phyloP scores from a whole-genome alignment of 2,113 vertebrate genomes.

The Planiliza haematocheilus region DNA sequence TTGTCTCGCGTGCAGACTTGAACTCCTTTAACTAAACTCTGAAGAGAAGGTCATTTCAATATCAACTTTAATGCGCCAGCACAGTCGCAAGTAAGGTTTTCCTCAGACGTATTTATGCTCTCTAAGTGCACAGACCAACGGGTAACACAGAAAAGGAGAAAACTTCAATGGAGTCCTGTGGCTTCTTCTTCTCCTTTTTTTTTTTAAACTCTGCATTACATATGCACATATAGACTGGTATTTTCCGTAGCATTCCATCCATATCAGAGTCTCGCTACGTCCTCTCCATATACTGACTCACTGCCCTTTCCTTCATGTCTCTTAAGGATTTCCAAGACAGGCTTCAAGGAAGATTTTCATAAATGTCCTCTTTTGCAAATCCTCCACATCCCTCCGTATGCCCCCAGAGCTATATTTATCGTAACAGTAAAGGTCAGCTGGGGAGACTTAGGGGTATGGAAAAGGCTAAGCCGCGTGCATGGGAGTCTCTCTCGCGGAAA shows the following conservation, averaged over 20 bases:
- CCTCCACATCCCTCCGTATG: slow-evolving; percentile 62
- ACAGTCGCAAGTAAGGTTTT: slow-evolving; percentile 47
- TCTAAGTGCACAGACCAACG: slow-evolving; percentile 41
- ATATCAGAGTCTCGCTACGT: slow-evolving; percentile 73
- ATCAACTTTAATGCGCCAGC: slow-evolving; percentile 39
- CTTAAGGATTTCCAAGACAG: slow-evolving; percentile 74
- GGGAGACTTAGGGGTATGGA: slow-evolving; percentile 68
- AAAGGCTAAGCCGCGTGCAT: slow-evolving; percentile 73
- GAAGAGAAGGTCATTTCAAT: slow-evolving; percentile 59
- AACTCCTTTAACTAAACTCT: slow-evolving; percentile 22
- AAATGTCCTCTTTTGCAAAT: slow-evolving; percentile 79
- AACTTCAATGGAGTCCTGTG: slow-evolving; percentile 59
- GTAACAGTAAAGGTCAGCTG: slow-evolving; percentile 78
- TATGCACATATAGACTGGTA: slow-evolving; percentile 82
- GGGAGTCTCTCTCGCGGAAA: slow-evolving; percentile 18
- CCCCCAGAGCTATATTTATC: slow-evolving; percentile 66
- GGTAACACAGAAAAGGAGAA: slow-evolving; percentile 41
- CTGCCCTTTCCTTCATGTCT: slow-evolving; percentile 80
- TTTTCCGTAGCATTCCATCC: slow-evolving; percentile 68
- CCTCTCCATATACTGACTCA: slow-evolving; percentile 69
- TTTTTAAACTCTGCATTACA: slow-evolving; percentile 69
- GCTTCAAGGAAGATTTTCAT: slow-evolving; percentile 78
- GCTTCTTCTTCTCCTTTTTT: slow-evolving; percentile 21
- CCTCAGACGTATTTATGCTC: slow-evolving; percentile 51
- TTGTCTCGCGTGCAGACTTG: slow-evolving; percentile 16